A percentile compares a stretch with the other conserved stretches of the same genome.
phyloP scores from a whole-genome alignment of 2,113 vertebrate species.

The Cephalopholis sonnerati region DNA sequence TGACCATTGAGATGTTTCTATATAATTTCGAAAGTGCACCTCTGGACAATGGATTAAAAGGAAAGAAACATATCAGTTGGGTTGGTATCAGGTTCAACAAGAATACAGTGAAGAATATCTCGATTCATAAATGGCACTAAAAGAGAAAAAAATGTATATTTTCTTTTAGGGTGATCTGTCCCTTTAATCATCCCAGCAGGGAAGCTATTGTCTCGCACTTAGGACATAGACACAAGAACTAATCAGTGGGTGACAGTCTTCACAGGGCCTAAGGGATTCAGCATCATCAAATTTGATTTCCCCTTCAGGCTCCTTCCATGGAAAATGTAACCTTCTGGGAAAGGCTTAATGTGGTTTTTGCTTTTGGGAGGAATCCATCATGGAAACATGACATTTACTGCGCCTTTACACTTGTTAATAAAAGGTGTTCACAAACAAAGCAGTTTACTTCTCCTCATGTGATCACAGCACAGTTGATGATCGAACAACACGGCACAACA shows the following conservation, averaged over 20 bases:
- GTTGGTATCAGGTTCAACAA: no score
- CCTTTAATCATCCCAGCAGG: slow-evolving; percentile 67
- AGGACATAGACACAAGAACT: slow-evolving; percentile 55
- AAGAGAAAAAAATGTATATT: no score
- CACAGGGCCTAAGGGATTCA: slow-evolving; percentile 43
- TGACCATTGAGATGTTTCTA: no score
- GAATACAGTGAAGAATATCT: no score
- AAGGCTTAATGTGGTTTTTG: slow-evolving; percentile 54
- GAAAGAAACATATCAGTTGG: no score
- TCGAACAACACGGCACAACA: slow-evolving; percentile 16
- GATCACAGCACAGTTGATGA: slow-evolving; percentile 27
- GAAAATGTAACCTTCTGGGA: slow-evolving; percentile 59
- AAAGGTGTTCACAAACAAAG: slow-evolving; percentile 62
- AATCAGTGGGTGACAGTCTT: slow-evolving; percentile 69
- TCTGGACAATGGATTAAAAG: no score
- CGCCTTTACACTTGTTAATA: slow-evolving; percentile 59
- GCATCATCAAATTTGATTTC: slow-evolving; percentile 56
- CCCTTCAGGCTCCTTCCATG: slow-evolving; percentile 47
- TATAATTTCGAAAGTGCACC: no score
- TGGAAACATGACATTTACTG: slow-evolving; percentile 64
- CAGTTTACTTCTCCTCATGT: slow-evolving; percentile 27
- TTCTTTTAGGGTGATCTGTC: no score
- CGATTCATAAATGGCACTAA: no score
- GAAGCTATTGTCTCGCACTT: slow-evolving; percentile 51
- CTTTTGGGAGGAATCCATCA: slow-evolving; percentile 65